Evolutionary conservation across 2,888 invertebrate genomes (phyloP).

Genomic region (Diarsia mendica): DNA sequence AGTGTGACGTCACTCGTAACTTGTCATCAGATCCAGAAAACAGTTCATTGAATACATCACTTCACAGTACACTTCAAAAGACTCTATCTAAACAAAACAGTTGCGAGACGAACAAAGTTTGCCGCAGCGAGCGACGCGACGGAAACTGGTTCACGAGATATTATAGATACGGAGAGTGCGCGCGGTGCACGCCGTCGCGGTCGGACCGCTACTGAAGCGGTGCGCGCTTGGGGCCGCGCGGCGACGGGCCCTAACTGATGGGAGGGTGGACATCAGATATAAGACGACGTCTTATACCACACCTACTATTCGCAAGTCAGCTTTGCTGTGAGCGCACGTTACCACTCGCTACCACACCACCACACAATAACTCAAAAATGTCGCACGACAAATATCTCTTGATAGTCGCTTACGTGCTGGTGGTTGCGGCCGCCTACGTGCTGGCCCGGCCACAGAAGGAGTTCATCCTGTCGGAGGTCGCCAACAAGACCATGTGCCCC

Average conservation of each 20-base stretch:
- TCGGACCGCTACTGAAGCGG: slow-evolving; percentile 9
- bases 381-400: slow-evolving; percentile 56
- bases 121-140: neutral
- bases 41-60: slow-evolving; percentile 25
- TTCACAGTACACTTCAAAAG: slow-evolving; percentile 43
- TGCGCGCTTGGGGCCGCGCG: slow-evolving; percentile 22
- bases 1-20: neutral
- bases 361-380: slow-evolving; percentile 52
- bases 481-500: slow-evolving; percentile 84
- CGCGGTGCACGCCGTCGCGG: neutral
- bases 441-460: slow-evolving; percentile 67
- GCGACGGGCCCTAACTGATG: slow-evolving; percentile 36
- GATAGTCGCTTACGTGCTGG: slow-evolving; percentile 50
- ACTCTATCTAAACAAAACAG: slow-evolving; percentile 25
- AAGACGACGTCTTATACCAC: slow-evolving; percentile 62
- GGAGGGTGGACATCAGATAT: slow-evolving; percentile 53
- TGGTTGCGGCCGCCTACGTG: slow-evolving; percentile 62
- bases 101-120: neutral
- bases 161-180: slow-evolving; percentile 1
- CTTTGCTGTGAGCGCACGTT: slow-evolving; percentile 72
- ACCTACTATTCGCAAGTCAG: slow-evolving; percentile 76
- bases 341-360: slow-evolving; percentile 47
- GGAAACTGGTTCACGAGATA: neutral
- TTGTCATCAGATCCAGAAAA: slow-evolving; percentile 8
- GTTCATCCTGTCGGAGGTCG: slow-evolving; percentile 75